These are phyloP conservation scores for Hylaeus anthracinus DNA, from an alignment of 1,140 invertebrate species.

Conservation along the genomic window DNA sequence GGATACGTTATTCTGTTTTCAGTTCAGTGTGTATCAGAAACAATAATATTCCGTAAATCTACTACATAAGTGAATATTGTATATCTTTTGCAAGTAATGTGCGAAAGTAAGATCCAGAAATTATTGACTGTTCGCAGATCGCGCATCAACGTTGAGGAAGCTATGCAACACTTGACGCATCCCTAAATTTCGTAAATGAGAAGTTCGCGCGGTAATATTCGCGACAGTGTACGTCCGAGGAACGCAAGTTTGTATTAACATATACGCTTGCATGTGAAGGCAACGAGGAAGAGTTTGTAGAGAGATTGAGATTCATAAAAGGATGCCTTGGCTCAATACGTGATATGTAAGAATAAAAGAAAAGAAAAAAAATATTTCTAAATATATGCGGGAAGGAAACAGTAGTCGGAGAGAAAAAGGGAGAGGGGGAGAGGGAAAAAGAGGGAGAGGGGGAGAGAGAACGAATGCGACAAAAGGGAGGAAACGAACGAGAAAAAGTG, in stretches of 20 bases:
- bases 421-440: constrained; percentile 3
- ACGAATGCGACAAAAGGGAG: neutral
- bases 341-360: constrained; percentile 3
- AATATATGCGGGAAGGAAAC: neutral
- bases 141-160: constrained; percentile 73
- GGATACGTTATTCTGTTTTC: too few relatives aligned
- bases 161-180: constrained; percentile 79
- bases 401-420: neutral
- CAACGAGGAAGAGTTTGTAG: neutral
- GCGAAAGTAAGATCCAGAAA: neutral
- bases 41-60: too few relatives aligned
- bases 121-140: constrained; percentile 65
- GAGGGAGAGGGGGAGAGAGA: constrained; percentile 11
- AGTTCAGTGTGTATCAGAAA: too few relatives aligned
- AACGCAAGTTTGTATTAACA: neutral
- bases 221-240: constrained; percentile 1
- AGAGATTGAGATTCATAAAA: constrained; percentile 18
- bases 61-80: too few relatives aligned
- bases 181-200: constrained; percentile 60
- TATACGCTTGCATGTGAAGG: constrained; percentile 3
- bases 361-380: constrained; percentile 10
- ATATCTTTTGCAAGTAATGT: too few relatives aligned
- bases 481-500: neutral
- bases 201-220: constrained; percentile 23
- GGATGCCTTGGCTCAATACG: constrained; percentile 16